These are phyloP conservation scores for Drosophila koepferae DNA, from an alignment of 2,888 invertebrate species.

Conservation along the genomic window DNA sequence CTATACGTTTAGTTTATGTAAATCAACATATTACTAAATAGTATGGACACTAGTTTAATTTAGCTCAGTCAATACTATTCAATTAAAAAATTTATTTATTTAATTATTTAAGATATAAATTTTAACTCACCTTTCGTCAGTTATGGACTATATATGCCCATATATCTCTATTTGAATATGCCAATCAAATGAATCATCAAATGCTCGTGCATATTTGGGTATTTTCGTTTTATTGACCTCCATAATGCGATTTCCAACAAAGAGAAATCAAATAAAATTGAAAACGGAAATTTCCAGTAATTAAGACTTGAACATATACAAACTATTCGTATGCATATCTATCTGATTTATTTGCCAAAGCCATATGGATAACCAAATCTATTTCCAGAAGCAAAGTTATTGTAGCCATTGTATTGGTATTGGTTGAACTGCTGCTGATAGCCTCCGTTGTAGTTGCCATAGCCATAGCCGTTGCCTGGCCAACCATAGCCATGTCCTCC, in stretches of 20 bases:
- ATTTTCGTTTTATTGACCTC: slow-evolving; percentile 80
- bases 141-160: background rate
- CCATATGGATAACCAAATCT: slow-evolving; percentile 47
- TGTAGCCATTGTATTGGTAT: slow-evolving; percentile 45
- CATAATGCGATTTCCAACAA: slow-evolving; percentile 53
- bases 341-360: slow-evolving; percentile 42
- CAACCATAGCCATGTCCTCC: slow-evolving; percentile 36
- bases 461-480: slow-evolving; percentile 34
- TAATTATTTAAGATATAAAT: background rate
- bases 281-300: slow-evolving; percentile 58
- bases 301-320: slow-evolving; percentile 23
- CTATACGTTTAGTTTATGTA: too few relatives aligned
- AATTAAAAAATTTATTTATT: background rate
- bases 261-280: slow-evolving; percentile 60
- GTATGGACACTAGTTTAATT: background rate
- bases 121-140: background rate
- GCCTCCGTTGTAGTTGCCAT: slow-evolving; percentile 50
- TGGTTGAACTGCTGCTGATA: slow-evolving; percentile 52
- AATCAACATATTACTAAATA: too few relatives aligned
- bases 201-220: slow-evolving; percentile 48
- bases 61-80: background rate
- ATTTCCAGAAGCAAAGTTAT: slow-evolving; percentile 41
- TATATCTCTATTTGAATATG: slow-evolving; percentile 14
- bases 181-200: slow-evolving; percentile 61
- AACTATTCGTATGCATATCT: background rate